Percentiles rank a stretch among this genome's conserved stretches.
Evolutionary conservation across 2,888 invertebrate genomes (phyloP).

Genomic region (Agonopterix subpropinquella): DNA sequence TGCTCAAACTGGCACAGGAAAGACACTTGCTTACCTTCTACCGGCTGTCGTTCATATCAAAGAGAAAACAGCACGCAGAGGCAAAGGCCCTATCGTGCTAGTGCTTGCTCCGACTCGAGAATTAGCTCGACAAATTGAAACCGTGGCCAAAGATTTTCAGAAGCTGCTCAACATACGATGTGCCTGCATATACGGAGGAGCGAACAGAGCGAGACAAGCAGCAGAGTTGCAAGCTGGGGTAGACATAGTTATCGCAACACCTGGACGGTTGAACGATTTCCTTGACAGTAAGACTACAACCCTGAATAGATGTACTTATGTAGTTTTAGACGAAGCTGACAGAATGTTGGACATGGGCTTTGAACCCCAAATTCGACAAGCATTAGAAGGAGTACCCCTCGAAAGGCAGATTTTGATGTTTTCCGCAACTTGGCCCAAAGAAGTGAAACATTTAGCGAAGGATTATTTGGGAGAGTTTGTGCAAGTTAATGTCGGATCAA

Average conservation of each 20-base stretch:
- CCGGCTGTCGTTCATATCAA: conserved; percentile 91
- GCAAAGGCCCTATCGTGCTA: conserved; percentile 88
- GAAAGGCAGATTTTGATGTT: conserved; percentile 98
- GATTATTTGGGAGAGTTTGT: conserved; percentile 93
- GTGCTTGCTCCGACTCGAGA: conserved; percentile 87
- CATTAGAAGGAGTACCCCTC: conserved; percentile 91
- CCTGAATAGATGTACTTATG: conserved; percentile 83
- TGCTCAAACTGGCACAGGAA: conserved; percentile 88
- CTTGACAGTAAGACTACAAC: conserved; percentile 82
- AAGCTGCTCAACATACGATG: conserved; percentile 81
- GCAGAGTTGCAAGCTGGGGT: conserved; percentile 81
- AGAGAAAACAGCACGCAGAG: conserved; percentile 80
- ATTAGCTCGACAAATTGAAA: conserved; percentile 85
- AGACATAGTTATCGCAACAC: conserved; percentile 92
- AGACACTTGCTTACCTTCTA: conserved; percentile 84
- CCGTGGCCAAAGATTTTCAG: conserved; percentile 86
- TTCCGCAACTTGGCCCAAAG: conserved; percentile 99
- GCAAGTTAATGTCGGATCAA: conserved; percentile 94
- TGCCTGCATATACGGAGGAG: conserved; percentile 92
- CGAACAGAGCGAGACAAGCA: conserved; percentile 81
- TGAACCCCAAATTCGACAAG: conserved; percentile 95
- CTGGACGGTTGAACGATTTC: conserved; percentile 90
- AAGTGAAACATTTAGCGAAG: conserved; percentile 91
- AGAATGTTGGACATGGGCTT: conserved; percentile 99
- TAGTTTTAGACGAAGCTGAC: conserved; percentile 93